Evolutionary conservation across 2,888 invertebrate species (phyloP), one percentile per base, ranked within the genome.

Genomic region (Bembecia ichneumoniformis): DNA sequence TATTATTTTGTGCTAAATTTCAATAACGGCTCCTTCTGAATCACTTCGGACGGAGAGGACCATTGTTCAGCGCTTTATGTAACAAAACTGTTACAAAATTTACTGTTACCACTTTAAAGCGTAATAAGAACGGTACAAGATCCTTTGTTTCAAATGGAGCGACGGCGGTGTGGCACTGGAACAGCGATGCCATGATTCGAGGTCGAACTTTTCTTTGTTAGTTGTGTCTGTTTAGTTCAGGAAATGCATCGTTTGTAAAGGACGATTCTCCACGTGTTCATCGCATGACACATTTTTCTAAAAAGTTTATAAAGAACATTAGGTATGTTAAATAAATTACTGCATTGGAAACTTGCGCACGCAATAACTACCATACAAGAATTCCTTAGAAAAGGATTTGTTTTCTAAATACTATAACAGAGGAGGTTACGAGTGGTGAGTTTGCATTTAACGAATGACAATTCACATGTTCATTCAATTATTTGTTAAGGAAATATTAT

Each of bases 21-120:
- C 51, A 51, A 49, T 76, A 77, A 74, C 76, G 73, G 76, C 54
- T 54, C 49, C 49, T 49, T 51, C 52, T 78, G 75, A 80, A 56
- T 79, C 77, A 80, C 59, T 44, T 53, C 52, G 49, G 60, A 63
- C 52, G 58, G 58, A 59, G 55, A 57, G 59, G 57, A 58, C 51
- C 58, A 66, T 69, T 66, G 64, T 71, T 66, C 59, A 57, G 34
- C 51, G 68, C 72, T 82, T 80, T 78, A 81, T 76, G 74, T 77
- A 77, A 82, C 71, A 57, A 64, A 70, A 78, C 75, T 77, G 77
- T 77, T 71, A 72, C 68, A 71, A 76, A 71, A 74, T 77, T 58
- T 76, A 82, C 80, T 74, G 83, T 80, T 79, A 72, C 60, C 62
- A 52, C 58, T 60, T 47, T 62, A 54, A 59, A 69, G 61, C 64